These are phyloP conservation scores for Tubiluchus corallicola DNA, from an alignment of 2,888 invertebrate species.

Conservation along the genomic window DNA sequence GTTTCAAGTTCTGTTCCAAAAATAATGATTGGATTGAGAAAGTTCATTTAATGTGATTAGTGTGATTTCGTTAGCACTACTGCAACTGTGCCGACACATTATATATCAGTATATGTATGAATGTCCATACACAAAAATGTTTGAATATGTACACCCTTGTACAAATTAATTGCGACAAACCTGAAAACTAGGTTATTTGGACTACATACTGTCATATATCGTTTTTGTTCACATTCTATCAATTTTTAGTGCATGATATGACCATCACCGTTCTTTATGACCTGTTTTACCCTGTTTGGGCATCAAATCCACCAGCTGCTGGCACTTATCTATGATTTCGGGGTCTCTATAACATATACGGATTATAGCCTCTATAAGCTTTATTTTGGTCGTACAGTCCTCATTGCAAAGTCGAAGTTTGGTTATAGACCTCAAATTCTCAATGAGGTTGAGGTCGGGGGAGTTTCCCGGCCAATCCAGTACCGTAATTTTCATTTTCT, in stretches of 20 bases:
- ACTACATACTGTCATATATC: not conserved
- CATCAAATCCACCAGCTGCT: not conserved
- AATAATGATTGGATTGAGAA: too few relatives aligned
- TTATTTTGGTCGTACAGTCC: not conserved
- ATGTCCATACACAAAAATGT: too few relatives aligned
- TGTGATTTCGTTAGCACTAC: too few relatives aligned
- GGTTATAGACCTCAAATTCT: constrained; percentile 8
- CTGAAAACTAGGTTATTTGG: not conserved
- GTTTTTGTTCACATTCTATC: not conserved
- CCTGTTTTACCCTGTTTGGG: not conserved
- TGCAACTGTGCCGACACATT: too few relatives aligned
- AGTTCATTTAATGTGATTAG: too few relatives aligned
- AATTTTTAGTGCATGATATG: not conserved
- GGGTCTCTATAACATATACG: not conserved
- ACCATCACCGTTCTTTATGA: not conserved
- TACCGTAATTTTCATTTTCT: not conserved
- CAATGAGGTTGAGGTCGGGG: constrained; percentile 6
- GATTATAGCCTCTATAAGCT: not conserved
- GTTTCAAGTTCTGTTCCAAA: too few relatives aligned
- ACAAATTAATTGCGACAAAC: not conserved
- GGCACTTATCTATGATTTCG: not conserved
- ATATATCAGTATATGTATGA: too few relatives aligned
- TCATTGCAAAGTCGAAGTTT: constrained; percentile 9
- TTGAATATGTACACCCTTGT: too few relatives aligned
- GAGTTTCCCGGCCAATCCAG: constrained; percentile 9